phyloP scores from a whole-genome alignment of 2,797 vertebrate genomes.

The Sebastes taczanowskii region DNA sequence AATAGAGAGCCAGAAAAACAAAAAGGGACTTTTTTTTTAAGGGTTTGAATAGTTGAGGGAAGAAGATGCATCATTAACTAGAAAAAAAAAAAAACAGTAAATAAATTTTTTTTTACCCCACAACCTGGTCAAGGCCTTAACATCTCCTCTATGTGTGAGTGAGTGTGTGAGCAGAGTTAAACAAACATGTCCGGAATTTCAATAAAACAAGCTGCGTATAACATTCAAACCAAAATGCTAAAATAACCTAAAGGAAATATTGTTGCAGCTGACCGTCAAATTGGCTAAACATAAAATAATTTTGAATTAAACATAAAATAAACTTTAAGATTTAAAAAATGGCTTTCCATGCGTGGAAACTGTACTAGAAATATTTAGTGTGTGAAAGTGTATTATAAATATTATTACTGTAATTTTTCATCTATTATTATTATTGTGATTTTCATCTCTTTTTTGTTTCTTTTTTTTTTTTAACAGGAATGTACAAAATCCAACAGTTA shows the following conservation, averaged over 20 bases:
- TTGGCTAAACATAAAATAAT: neutral
- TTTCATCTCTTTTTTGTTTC: neutral
- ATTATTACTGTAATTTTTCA: neutral
- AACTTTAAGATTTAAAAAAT: neutral
- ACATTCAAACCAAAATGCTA: neutral
- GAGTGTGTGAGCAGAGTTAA: neutral
- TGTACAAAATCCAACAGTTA: neutral
- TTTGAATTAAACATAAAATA: neutral
- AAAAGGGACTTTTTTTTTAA: constrained; percentile 28
- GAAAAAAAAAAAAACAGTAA: constrained; percentile 1
- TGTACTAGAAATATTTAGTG: neutral
- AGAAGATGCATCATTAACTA: constrained; percentile 34
- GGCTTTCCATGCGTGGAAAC: neutral
- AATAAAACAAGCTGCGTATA: neutral
- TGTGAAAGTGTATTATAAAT: neutral
- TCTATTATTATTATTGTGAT: neutral
- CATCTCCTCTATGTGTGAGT: neutral
- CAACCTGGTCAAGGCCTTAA: constrained; percentile 20
- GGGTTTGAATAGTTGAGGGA: constrained; percentile 41
- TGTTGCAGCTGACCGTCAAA: neutral
- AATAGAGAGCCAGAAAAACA: constrained; percentile 42
- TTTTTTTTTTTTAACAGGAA: neutral
- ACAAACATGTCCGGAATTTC: constrained; percentile 1
- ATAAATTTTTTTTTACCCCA: neutral
- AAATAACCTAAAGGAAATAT: neutral